phyloP scores from a whole-genome alignment of 2,113 vertebrate genomes.

The Laticauda laticaudata region DNA sequence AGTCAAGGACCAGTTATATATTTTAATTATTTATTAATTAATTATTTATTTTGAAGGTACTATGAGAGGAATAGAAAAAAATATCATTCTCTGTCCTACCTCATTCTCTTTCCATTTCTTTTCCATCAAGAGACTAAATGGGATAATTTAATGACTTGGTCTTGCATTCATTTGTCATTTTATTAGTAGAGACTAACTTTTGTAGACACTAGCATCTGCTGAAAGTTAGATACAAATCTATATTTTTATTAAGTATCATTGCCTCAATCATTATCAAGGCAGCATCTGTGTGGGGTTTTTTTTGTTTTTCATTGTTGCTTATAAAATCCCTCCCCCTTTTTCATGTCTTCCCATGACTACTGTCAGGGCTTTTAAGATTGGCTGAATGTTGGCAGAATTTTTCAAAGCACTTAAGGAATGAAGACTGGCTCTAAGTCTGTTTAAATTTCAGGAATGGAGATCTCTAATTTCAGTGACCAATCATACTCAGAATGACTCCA shows the following conservation, averaged over 20 bases:
- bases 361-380: neutral
- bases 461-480: neutral
- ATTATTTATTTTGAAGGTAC: constrained; percentile 39
- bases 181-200: constrained; percentile 26
- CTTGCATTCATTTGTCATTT: constrained; percentile 46
- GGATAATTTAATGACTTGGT: constrained; percentile 31
- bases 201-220: constrained; percentile 45
- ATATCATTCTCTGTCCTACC: constrained; percentile 42
- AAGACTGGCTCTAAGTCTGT: neutral
- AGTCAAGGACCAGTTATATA: neutral
- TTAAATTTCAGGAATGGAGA: too few relatives aligned
- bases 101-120: neutral
- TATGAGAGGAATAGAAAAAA: constrained; percentile 56
- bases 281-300: neutral
- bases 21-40: constrained; percentile 23
- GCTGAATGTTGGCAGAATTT: neutral
- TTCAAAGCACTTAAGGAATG: neutral
- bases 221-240: constrained; percentile 45
- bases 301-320: neutral
- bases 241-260: constrained; percentile 7
- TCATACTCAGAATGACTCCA: neutral
- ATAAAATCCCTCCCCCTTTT: neutral
- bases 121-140: constrained; percentile 32
- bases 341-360: neutral
- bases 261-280: neutral